phyloP scores from a whole-genome alignment of 2,113 vertebrate genomes.

The Myrmecophaga tridactyla region DNA sequence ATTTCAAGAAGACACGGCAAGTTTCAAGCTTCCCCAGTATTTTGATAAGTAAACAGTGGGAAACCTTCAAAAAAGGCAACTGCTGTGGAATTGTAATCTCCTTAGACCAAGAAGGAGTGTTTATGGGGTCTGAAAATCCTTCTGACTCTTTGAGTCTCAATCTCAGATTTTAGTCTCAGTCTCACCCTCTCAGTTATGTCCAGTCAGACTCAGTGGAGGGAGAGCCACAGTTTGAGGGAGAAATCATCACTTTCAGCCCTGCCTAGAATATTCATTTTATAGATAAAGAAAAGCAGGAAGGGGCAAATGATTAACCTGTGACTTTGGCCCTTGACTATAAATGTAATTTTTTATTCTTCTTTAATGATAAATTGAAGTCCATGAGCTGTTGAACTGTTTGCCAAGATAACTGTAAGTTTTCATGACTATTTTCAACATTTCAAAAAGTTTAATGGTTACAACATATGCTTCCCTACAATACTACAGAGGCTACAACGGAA shows the following conservation, averaged over 20 bases:
- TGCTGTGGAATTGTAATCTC: not conserved
- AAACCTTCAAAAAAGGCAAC: not conserved
- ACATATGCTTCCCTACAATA: not conserved
- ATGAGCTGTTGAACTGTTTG: not conserved
- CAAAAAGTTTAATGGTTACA: not conserved
- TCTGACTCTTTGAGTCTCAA: not conserved
- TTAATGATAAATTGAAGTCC: not conserved
- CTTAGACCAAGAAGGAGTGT: not conserved
- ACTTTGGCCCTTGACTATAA: slow-evolving; percentile 23
- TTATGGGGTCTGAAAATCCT: not conserved
- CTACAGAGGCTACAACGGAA: not conserved
- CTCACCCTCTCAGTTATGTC: not conserved
- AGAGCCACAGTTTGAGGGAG: not conserved
- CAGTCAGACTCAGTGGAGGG: not conserved
- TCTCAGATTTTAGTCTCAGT: not conserved
- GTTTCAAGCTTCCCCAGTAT: not conserved
- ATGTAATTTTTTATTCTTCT: not conserved
- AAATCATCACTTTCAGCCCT: not conserved
- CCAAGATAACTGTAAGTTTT: not conserved
- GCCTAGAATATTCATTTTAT: not conserved
- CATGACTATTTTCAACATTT: not conserved
- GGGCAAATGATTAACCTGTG: not conserved
- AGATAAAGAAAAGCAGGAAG: not conserved
- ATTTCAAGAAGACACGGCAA: not conserved
- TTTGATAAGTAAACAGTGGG: not conserved